A percentile compares a stretch with the other conserved stretches of the same genome.
Evolutionary conservation across 2,888 invertebrate species (phyloP).

Genomic region (Drosophila lacicola): DNA sequence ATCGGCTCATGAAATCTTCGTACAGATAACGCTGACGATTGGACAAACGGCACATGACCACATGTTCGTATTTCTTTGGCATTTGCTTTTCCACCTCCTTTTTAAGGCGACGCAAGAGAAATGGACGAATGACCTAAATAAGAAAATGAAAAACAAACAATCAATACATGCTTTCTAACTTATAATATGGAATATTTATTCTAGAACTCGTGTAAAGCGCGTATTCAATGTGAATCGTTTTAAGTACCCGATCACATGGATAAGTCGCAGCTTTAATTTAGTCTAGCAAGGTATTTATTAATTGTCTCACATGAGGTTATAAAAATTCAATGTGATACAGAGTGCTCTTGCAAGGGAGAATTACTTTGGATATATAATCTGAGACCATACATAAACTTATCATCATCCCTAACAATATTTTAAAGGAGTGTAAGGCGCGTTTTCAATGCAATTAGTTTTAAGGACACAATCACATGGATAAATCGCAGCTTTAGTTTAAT

Average conservation of each 20-base stretch:
- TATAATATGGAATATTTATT: no score
- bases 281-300: constrained; percentile 39
- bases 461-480: constrained; percentile 61
- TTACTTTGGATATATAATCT: neutral
- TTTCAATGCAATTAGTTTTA: constrained; percentile 63
- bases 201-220: constrained; percentile 26
- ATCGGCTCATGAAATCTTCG: constrained; percentile 99
- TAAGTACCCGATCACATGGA: constrained; percentile 38
- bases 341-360: constrained; percentile 59
- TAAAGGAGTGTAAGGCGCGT: constrained; percentile 39
- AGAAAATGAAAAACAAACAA: neutral
- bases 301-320: constrained; percentile 44
- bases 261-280: constrained; percentile 42
- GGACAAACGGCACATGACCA: constrained; percentile 96
- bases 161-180: neutral
- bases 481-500: constrained; percentile 53
- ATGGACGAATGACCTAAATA: constrained; percentile 93
- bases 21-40: constrained; percentile 98
- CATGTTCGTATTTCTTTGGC: constrained; percentile 98
- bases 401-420: neutral
- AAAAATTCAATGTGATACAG: constrained; percentile 60
- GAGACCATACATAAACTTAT: no score
- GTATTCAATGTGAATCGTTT: constrained; percentile 49
- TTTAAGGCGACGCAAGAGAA: constrained; percentile 95
- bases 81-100: constrained; percentile 98